Conservation (phyloP, 2,113 vertebrate genomes). For the Orthonyx spaldingii region DNA sequence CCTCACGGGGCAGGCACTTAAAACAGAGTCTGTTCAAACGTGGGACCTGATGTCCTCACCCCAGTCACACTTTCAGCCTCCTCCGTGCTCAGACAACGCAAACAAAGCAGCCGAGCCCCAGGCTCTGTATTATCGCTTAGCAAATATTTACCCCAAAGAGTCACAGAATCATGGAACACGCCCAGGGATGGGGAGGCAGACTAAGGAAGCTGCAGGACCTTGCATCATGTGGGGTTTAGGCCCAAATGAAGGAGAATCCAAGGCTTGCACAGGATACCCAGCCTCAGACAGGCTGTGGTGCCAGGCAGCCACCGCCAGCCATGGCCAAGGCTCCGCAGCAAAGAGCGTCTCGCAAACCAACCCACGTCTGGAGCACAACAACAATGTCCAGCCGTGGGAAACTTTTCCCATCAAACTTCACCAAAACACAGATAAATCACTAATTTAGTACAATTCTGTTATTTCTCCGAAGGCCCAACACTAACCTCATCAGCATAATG, state of each 20-base stretch:
- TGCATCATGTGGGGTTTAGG: background rate
- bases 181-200: background rate
- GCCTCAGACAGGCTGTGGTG: background rate
- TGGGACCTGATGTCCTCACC: background rate
- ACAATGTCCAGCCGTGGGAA: background rate
- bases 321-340: background rate
- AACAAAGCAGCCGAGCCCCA: background rate
- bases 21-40: background rate
- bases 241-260: background rate
- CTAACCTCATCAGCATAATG: background rate
- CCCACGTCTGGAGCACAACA: rapidly evolving
- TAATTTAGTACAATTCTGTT: background rate
- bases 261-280: background rate
- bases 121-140: background rate
- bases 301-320: background rate
- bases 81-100: background rate
- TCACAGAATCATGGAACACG: background rate
- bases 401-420: background rate
- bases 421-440: background rate
- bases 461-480: background rate
- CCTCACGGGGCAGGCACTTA: background rate
- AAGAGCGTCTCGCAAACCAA: background rate
- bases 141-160: background rate
- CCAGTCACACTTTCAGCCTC: background rate
- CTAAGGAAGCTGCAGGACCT: background rate